Evolutionary conservation across 1,140 invertebrate species (phyloP), one percentile per base, ranked within the genome.

Genomic region (Dreissena rostriformis): DNA sequence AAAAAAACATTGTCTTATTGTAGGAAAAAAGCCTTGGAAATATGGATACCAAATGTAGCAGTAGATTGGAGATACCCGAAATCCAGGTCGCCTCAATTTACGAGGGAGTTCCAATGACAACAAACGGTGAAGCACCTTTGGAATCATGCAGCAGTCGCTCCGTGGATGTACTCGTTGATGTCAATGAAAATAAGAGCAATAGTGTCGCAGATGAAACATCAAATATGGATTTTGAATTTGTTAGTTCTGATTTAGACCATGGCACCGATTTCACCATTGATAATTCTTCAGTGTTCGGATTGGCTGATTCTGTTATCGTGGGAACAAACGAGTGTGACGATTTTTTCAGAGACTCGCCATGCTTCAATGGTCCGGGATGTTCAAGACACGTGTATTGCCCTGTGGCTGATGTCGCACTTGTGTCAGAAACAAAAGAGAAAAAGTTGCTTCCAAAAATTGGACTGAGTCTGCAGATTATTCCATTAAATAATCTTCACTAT

Each of bases 221-320:
- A 22, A 79, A 65, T 49, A 79, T 79, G 26, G 76, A 79, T 24
- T 70, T 79, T 55, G 76, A 79, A 53, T 79, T 79, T 68, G 51
- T 65, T 12, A 39, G 70, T 29, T 15, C 29, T 28, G 76, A 79
- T 55, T 66, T 79, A 14, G 66, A 53, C 12, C 28, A 55, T 29
- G 39, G 63, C 28, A 15, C 63, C 11, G 76, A 79, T 17, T 79
- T 79, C 65, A 79, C 63, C 28, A 67, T 79, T 22, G 76, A 79
- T 17, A 22, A 79, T 28, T 53, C 76, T 26, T 66, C 29, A 28
- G 51, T 79, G 8, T 79, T 79, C 70, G 76, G 61, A 68, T 52
- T 78, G 26, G 19, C 76, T 24, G 76, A 79, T 11, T 66, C 53
- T 51, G 76, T 22, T n/a, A 79, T 79, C 15, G 76, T 55, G 24